These are phyloP conservation scores for Drosophila pruinosa DNA, from an alignment of 1,140 invertebrate species.

Conservation along the genomic window DNA sequence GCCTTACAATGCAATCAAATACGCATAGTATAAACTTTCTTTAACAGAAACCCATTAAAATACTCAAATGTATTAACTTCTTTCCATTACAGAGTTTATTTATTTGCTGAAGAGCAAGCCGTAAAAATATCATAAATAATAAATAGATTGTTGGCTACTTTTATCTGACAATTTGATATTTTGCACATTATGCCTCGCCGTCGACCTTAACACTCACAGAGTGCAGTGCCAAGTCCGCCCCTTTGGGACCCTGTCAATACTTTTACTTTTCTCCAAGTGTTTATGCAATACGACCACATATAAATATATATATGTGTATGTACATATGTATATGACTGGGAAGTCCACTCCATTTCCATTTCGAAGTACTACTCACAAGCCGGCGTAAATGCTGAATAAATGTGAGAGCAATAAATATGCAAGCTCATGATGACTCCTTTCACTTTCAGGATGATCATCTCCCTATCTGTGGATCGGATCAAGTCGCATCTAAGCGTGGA, in stretches of 20 bases:
- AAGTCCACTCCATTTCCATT: slow-evolving; percentile 51
- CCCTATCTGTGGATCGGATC: slow-evolving; percentile 24
- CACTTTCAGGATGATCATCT: slow-evolving; percentile 68
- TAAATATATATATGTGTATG: too few species aligned
- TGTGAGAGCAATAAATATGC: slow-evolving; percentile 68
- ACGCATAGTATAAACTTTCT: too few species aligned
- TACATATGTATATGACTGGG: slow-evolving; percentile 17
- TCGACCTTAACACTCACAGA: slow-evolving; percentile 10
- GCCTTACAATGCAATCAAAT: too few species aligned
- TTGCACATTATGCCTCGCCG: not conserved
- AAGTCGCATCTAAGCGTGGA: slow-evolving; percentile 4
- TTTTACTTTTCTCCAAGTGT: slow-evolving; percentile 64
- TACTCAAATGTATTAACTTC: too few species aligned
- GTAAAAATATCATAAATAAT: not conserved
- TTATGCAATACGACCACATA: slow-evolving; percentile 64
- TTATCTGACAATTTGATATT: not conserved
- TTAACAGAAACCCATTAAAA: too few species aligned
- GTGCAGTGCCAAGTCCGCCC: slow-evolving; percentile 8
- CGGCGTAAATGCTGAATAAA: slow-evolving; percentile 36
- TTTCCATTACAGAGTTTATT: not conserved
- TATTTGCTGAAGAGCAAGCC: not conserved
- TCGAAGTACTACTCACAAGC: slow-evolving; percentile 35
- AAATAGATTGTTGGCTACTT: not conserved
- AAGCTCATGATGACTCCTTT: slow-evolving; percentile 71
- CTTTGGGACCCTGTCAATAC: slow-evolving; percentile 31